A percentile compares a stretch with the other conserved stretches of the same genome.
Evolutionary conservation across 2,797 vertebrate species (phyloP).

Genomic region (Falco berigora): DNA sequence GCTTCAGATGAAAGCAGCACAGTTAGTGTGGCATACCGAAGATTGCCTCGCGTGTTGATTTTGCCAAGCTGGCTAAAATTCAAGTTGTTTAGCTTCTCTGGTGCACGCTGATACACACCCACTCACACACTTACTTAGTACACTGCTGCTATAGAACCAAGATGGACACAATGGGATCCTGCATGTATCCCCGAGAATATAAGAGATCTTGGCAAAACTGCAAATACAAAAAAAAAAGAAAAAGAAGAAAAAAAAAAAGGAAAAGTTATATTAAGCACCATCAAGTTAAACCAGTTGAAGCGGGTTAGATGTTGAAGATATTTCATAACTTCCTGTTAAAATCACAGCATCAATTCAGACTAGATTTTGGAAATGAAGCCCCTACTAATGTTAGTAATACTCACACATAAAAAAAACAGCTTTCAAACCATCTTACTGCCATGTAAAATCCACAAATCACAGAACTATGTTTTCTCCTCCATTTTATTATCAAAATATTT

Average conservation of each 20-base stretch:
- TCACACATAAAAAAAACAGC: background rate
- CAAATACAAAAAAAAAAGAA: background rate
- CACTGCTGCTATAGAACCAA: background rate
- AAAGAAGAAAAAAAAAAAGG: background rate
- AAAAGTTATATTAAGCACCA: background rate
- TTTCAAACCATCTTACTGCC: background rate
- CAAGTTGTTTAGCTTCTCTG: background rate
- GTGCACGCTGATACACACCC: background rate
- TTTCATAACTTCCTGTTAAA: background rate
- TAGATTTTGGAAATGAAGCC: background rate
- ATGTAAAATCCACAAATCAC: background rate
- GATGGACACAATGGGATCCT: background rate
- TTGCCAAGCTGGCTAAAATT: background rate
- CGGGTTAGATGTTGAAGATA: background rate
- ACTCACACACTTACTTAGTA: background rate
- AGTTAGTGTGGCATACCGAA: background rate
- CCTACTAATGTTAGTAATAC: background rate
- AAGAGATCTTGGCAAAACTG: background rate
- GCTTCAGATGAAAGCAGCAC: background rate
- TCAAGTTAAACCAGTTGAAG: background rate
- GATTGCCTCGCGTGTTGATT: rapidly evolving
- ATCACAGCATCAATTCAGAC: background rate
- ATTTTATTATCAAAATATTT: background rate
- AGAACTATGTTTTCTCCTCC: background rate
- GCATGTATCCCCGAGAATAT: background rate